phyloP scores from a whole-genome alignment of 2,113 vertebrate genomes.

The Ophiodon elongatus region DNA sequence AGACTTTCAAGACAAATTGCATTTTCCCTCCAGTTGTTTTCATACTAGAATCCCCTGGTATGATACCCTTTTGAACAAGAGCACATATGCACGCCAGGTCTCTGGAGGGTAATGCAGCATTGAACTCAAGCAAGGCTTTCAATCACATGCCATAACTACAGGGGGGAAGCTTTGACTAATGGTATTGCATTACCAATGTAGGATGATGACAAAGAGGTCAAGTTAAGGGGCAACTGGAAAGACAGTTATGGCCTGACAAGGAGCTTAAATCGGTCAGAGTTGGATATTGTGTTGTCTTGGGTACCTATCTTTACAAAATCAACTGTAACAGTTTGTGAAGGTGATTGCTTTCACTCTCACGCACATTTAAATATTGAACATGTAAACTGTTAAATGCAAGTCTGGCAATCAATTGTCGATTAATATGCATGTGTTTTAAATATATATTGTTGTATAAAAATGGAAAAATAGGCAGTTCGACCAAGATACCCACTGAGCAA shows the following conservation, averaged over 20 bases:
- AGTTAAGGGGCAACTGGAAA: background rate
- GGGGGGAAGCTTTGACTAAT: background rate
- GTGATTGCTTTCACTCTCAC: background rate
- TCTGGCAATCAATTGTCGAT: background rate
- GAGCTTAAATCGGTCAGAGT: background rate
- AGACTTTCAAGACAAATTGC: background rate
- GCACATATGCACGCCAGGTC: background rate
- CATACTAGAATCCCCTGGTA: background rate
- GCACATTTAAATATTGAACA: background rate
- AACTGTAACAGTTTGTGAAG: background rate
- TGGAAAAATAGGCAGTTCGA: no score
- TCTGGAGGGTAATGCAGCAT: slow-evolving; percentile 2
- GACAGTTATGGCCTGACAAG: background rate
- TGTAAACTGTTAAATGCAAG: background rate
- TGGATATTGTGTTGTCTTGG: background rate
- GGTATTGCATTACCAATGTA: background rate
- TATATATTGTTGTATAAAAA: background rate
- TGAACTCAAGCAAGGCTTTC: background rate
- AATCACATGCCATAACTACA: background rate
- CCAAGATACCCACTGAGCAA: background rate
- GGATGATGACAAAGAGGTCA: background rate
- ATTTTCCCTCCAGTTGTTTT: background rate
- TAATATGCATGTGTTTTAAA: background rate
- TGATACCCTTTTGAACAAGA: background rate
- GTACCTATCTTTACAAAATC: background rate